phyloP scores from a whole-genome alignment of 2,888 invertebrate species.

The Siphonodentalium dalli region DNA sequence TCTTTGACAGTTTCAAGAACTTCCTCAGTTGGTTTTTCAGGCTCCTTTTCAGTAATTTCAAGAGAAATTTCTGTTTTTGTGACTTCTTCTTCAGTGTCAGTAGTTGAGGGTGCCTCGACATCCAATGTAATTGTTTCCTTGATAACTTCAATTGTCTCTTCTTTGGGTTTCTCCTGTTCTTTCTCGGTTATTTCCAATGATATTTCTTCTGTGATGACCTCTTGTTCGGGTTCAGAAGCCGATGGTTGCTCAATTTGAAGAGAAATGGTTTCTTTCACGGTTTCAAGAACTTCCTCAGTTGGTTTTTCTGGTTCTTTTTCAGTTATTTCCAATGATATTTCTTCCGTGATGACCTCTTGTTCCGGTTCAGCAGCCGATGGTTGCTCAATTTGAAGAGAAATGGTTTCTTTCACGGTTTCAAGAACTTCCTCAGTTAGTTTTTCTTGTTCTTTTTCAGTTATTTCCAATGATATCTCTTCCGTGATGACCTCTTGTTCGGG shows the following conservation, averaged over 20 bases:
- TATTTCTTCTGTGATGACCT: slow-evolving; percentile 10
- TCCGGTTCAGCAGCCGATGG: background rate
- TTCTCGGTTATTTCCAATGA: background rate
- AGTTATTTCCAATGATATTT: background rate
- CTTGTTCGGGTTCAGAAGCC: background rate
- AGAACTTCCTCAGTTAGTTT: background rate
- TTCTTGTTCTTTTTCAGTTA: background rate
- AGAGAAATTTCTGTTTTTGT: too few relatives aligned
- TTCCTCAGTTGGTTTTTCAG: background rate
- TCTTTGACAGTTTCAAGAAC: slow-evolving; percentile 6
- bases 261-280: too few relatives aligned
- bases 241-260: background rate
- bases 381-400: slow-evolving; percentile 4
- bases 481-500: background rate
- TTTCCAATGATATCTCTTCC: background rate
- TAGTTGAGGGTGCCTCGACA: background rate
- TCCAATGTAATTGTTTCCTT: background rate
- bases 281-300: background rate
- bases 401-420: slow-evolving; percentile 6
- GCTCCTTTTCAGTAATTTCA: too few relatives aligned
- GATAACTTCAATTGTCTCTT: slow-evolving; percentile 12
- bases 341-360: background rate
- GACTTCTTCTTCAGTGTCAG: background rate
- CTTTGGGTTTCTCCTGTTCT: background rate
- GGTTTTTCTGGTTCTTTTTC: background rate